These are phyloP conservation scores for Dromaius novaehollandiae DNA, from an alignment of 2,113 vertebrate species.

Conservation along the genomic window DNA sequence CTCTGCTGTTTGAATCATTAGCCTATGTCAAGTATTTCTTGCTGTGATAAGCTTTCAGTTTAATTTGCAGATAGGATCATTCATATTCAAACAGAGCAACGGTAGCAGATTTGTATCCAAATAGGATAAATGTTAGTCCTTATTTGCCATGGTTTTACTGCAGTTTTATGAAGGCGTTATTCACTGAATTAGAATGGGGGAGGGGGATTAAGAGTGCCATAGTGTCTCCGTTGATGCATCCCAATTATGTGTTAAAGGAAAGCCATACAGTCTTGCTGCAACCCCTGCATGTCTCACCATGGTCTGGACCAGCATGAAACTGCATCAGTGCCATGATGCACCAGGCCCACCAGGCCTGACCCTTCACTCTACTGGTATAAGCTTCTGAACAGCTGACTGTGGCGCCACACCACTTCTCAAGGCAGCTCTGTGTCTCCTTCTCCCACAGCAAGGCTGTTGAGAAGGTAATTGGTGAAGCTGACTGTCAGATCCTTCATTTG, in stretches of 20 bases:
- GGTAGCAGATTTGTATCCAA: background rate
- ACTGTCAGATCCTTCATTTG: background rate
- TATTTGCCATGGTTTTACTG: background rate
- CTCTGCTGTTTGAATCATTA: background rate
- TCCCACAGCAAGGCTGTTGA: background rate
- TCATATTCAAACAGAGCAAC: background rate
- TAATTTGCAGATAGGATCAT: background rate
- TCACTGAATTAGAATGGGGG: background rate
- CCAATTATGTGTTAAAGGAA: background rate
- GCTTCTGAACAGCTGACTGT: background rate
- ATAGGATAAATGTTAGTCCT: background rate
- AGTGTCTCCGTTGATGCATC: background rate
- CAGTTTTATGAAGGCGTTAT: background rate
- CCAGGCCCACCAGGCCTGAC: background rate
- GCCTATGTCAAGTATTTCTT: background rate
- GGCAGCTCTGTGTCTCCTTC: background rate
- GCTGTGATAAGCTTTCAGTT: background rate
- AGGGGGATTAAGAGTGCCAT: fast-evolving
- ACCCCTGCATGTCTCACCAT: background rate
- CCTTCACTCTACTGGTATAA: too few species aligned
- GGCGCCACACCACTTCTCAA: too few species aligned
- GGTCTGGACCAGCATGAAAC: background rate
- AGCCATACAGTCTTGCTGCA: background rate
- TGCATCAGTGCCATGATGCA: background rate
- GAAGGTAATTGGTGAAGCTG: background rate